phyloP scores from a whole-genome alignment of 1,140 invertebrate genomes.

The Drosophila nannoptera region DNA sequence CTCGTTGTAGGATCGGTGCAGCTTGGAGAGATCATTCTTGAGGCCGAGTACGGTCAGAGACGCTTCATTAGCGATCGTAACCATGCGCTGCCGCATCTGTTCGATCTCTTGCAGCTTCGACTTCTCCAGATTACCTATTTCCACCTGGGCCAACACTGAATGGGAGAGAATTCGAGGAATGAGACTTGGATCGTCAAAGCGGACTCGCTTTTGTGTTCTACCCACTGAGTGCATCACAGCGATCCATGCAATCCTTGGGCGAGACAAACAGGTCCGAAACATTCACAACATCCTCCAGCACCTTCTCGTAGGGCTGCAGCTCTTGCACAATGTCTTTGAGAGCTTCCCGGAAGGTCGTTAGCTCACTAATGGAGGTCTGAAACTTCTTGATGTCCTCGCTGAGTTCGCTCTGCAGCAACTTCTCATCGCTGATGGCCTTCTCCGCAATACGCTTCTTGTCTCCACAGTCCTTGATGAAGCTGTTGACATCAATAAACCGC shows the following conservation, averaged over 20 bases:
- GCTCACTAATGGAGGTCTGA: constrained; percentile 55
- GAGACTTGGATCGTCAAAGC: neutral
- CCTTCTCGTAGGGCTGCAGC: constrained; percentile 70
- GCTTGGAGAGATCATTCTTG: constrained; percentile 66
- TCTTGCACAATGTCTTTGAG: constrained; percentile 69
- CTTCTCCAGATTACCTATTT: constrained; percentile 65
- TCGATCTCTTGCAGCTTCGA: constrained; percentile 72
- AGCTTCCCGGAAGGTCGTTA: constrained; percentile 59
- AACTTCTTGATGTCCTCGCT: constrained; percentile 55
- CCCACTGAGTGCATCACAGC: constrained; percentile 67
- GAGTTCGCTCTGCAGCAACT: constrained; percentile 54
- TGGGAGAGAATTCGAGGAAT: neutral
- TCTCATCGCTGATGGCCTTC: constrained; percentile 52
- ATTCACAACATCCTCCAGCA: constrained; percentile 69
- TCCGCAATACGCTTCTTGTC: constrained; percentile 66
- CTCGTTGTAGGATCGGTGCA: constrained; percentile 66
- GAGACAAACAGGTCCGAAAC: constrained; percentile 61
- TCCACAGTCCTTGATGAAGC: constrained; percentile 73
- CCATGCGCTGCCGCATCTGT: constrained; percentile 67
- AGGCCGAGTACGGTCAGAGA: constrained; percentile 69
- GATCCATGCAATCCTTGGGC: constrained; percentile 68
- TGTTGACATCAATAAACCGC: constrained; percentile 74
- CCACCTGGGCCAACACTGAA: constrained; percentile 71
- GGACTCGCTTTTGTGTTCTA: neutral
- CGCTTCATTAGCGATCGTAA: constrained; percentile 72